Evolutionary conservation across 2,113 vertebrate genomes (phyloP).

Genomic region (Euleptes europaea): DNA sequence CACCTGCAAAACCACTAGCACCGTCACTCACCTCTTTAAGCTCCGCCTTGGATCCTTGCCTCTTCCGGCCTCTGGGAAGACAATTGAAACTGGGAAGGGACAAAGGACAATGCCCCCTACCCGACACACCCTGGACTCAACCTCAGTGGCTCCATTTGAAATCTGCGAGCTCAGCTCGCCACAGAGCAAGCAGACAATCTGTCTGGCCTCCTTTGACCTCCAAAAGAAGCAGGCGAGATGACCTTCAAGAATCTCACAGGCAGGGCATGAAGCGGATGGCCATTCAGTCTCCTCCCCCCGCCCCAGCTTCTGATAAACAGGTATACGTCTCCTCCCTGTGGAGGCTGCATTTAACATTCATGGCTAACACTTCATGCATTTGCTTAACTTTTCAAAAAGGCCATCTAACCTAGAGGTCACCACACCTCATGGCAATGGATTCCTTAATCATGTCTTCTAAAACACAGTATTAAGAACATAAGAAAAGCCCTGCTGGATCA

Average conservation of each 20-base stretch:
- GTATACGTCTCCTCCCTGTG: no score
- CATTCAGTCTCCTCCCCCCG: neutral
- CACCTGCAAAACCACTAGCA: neutral
- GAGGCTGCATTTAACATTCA: neutral
- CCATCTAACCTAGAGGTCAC: neutral
- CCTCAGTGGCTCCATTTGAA: neutral
- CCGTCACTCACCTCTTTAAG: neutral
- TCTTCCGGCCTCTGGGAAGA: neutral
- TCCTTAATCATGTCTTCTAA: neutral
- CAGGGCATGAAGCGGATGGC: neutral
- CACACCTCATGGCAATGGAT: neutral
- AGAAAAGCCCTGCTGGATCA: no score
- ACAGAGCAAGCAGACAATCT: neutral
- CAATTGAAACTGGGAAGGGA: neutral
- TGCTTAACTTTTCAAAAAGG: neutral
- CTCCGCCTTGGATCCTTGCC: neutral
- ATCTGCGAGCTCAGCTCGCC: neutral
- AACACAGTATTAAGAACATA: no score
- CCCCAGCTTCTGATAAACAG: neutral
- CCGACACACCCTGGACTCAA: neutral
- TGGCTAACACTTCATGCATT: neutral
- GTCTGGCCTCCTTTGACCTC: neutral
- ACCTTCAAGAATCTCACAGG: neutral
- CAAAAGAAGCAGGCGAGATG: neutral
- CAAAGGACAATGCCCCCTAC: no score